Conservation (phyloP, 37 sponge, comb jelly and placozoan species). For the Tethya wilhelma region DNA sequence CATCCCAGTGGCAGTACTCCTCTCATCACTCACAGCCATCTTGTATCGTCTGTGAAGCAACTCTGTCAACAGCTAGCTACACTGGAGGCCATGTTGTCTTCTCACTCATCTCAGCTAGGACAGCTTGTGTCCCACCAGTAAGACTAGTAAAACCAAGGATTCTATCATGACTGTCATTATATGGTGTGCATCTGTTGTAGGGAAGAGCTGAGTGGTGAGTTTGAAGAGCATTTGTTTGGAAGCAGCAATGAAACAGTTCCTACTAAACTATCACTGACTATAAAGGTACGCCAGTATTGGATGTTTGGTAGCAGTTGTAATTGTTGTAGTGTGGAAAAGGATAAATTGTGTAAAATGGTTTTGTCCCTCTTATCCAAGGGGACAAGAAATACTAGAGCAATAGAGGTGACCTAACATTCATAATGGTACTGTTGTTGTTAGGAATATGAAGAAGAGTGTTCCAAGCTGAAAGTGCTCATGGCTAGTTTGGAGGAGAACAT, state of each 20-base stretch:
- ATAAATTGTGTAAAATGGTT: no score
- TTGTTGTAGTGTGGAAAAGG: no score
- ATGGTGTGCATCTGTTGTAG: slow-evolving; percentile 8
- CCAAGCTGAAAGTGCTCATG: slow-evolving; percentile 27
- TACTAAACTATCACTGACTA: slow-evolving; percentile 2
- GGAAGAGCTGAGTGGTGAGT: background rate
- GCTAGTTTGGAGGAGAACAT: slow-evolving; percentile 48
- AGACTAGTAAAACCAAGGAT: background rate
- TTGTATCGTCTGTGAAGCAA: slow-evolving; percentile 32
- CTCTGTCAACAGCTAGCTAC: slow-evolving; percentile 26
- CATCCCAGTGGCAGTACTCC: no score
- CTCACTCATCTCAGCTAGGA: slow-evolving; percentile 4
- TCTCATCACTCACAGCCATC: no score
- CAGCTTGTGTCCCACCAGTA: slow-evolving; percentile 19
- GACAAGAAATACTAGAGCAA: no score
- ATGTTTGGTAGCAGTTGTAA: no score
- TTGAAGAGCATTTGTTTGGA: slow-evolving; percentile 31
- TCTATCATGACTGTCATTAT: background rate
- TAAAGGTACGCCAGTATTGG: no score
- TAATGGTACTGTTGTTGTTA: background rate
- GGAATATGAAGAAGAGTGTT: slow-evolving; percentile 28
- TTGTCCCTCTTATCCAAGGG: no score
- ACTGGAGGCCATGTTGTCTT: slow-evolving; percentile 15
- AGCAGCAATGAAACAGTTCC: background rate
- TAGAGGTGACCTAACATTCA: background rate